Percentiles rank a stretch among this genome's conserved stretches.
These are phyloP conservation scores for Drosophila siamana DNA, from an alignment of 2,888 invertebrate genomes.

Conservation along the genomic window DNA sequence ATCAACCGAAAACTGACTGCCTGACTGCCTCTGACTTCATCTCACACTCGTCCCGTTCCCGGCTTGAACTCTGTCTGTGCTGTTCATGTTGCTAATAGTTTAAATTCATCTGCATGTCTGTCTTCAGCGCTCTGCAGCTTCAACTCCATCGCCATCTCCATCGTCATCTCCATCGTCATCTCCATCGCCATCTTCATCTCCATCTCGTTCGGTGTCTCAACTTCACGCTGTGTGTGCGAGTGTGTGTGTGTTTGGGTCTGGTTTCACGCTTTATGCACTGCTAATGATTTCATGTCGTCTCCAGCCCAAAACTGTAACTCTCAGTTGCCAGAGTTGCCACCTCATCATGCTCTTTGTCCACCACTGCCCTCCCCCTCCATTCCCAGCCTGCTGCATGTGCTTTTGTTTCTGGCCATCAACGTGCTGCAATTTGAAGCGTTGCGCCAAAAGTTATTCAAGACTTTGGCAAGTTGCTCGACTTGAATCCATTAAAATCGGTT, in stretches of 20 bases:
- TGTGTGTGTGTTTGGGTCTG: constrained; percentile 50
- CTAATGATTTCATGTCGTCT: constrained; percentile 79
- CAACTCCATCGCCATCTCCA: not conserved
- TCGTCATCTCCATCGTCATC: not conserved
- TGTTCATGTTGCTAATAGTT: constrained; percentile 62
- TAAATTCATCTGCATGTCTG: constrained; percentile 67
- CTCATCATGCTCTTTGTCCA: too few species aligned
- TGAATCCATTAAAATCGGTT: constrained; percentile 5
- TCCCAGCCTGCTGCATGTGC: constrained; percentile 1
- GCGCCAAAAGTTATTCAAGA: constrained; percentile 22
- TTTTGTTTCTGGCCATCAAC: constrained; percentile 18
- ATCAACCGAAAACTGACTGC: not conserved
- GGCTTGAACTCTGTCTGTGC: not conserved
- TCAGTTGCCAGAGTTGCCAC: constrained; percentile 33
- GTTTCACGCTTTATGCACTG: constrained; percentile 80
- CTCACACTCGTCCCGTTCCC: not conserved
- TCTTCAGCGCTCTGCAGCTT: not conserved
- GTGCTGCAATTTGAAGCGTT: constrained; percentile 2
- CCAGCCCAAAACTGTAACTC: constrained; percentile 19
- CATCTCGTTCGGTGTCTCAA: too few species aligned
- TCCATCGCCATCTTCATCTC: not conserved
- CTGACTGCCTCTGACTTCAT: not conserved
- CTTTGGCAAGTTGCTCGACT: constrained; percentile 10
- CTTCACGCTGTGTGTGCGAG: too few species aligned
- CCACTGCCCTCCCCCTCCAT: too few species aligned